Base-by-base conservation (phyloP, 1,140 invertebrate species). In the Lasaia peninsularis region DNA sequence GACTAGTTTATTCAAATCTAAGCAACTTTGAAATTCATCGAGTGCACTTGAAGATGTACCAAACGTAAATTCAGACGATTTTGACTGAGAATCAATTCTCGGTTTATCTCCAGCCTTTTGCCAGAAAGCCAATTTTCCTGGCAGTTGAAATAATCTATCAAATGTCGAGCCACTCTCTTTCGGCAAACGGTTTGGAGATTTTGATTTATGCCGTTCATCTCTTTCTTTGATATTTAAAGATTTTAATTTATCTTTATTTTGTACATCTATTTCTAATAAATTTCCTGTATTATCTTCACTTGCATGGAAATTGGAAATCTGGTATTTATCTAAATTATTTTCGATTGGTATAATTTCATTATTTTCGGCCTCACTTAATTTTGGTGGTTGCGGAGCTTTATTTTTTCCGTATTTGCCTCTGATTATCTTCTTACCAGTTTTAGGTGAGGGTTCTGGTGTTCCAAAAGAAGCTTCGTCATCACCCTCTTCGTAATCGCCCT, bases 51-150 rank as follows among this genome's bases (percentile, higher is more conserved):
- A 81, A 28, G 80, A 83, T 57, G 67, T 74, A 54, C 73, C 71
- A 63, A 73, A 80, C 16, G 69, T 50, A 48, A 74, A 66, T 52
- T 52, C 62, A 9, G 77, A 76, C 20, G 68, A 65, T n/a, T 58
- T 68, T 35, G 78, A 79, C n/a, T n/a, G n/a, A 32, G 60, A 50
- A 40, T 86, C 82, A n/a, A 61, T 31, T 64, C 75, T 80, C 7
- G 65, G 53, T 70, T 77, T 78, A 14, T 88, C 84, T 21, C 87
- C 81, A 32, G 18, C 56, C 70, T 80, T 88, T 56, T 82, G 68
- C 89, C 89, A 90, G 77, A 90, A 90, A 18, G 80, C 85, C 35
- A 90, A 69, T 73, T 89, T 90, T 28, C 77, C 69, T 9, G 89
- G 87, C 48, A 90, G 69, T 56, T 90, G 85, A 20, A 90, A 77